phyloP scores from a whole-genome alignment of 2,888 invertebrate genomes.

The Gymnocheta viridis region DNA sequence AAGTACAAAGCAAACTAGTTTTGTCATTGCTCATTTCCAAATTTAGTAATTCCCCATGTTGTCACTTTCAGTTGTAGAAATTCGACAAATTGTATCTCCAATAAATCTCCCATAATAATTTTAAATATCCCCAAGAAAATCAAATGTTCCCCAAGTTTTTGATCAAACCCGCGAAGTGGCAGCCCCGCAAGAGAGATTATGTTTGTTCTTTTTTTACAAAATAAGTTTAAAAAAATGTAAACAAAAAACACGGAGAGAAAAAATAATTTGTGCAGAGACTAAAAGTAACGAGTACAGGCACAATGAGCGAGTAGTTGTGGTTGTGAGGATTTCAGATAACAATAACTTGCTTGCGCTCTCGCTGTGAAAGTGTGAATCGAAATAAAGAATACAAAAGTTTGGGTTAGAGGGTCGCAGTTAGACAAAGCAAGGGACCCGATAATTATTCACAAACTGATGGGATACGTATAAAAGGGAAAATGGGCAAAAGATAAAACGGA shows the following conservation, averaged over 20 bases:
- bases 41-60: too few relatives aligned
- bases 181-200: constrained; percentile 7
- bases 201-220: constrained; percentile 23
- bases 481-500: background rate
- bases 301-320: constrained; percentile 45
- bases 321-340: constrained; percentile 33
- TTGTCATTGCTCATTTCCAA: too few relatives aligned
- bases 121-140: too few relatives aligned
- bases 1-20: too few relatives aligned
- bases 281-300: constrained; percentile 37
- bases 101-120: too few relatives aligned
- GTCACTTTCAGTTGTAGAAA: too few relatives aligned
- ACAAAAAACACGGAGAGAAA: constrained; percentile 37
- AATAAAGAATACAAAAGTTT: constrained; percentile 46
- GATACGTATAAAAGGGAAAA: background rate
- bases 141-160: too few relatives aligned
- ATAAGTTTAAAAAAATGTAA: constrained; percentile 31
- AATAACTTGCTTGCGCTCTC: constrained; percentile 14
- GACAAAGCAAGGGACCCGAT: constrained; percentile 42
- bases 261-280: constrained; percentile 12
- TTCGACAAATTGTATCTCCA: too few relatives aligned
- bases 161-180: too few relatives aligned
- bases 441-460: constrained; percentile 1
- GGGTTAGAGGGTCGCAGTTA: constrained; percentile 63
- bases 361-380: constrained; percentile 1